Percentiles rank a stretch among this genome's conserved stretches.
Conservation (phyloP, 2,797 vertebrate species). For the Aphelocoma californica region DNA sequence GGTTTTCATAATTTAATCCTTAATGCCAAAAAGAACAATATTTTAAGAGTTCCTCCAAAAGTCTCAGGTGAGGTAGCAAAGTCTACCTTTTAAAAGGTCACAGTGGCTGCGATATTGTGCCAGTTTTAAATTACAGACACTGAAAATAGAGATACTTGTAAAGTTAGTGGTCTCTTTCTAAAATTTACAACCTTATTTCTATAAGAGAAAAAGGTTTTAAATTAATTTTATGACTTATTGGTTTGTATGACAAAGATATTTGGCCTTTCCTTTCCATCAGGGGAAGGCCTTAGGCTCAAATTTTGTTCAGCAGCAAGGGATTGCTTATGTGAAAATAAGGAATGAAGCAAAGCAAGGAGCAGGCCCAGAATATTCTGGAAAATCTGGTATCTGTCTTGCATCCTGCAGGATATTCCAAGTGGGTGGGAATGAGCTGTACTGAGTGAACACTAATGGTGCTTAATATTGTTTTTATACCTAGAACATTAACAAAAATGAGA, state of each 20-base stretch:
- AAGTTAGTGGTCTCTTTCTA: background rate
- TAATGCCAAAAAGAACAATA: background rate
- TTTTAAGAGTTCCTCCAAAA: conserved; percentile 1
- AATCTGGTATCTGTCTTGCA: background rate
- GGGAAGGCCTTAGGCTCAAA: background rate
- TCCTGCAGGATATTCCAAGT: background rate
- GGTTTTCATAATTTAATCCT: background rate
- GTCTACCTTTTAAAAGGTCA: conserved; percentile 9
- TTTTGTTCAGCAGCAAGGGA: background rate
- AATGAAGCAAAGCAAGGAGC: background rate
- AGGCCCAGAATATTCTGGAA: background rate
- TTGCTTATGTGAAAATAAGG: background rate
- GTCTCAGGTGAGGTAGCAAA: background rate
- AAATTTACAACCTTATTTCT: background rate
- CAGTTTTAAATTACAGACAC: background rate
- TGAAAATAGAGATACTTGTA: background rate
- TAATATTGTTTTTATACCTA: background rate
- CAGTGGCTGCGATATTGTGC: background rate
- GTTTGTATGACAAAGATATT: background rate
- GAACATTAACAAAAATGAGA: background rate
- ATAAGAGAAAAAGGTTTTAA: background rate
- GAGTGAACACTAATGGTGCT: background rate
- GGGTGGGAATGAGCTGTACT: background rate
- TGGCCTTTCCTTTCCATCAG: background rate
- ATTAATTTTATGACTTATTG: background rate